Percentiles rank a stretch among this genome's conserved stretches.
phyloP scores from a whole-genome alignment of 2,888 invertebrate genomes.

The Achlya flavicornis region DNA sequence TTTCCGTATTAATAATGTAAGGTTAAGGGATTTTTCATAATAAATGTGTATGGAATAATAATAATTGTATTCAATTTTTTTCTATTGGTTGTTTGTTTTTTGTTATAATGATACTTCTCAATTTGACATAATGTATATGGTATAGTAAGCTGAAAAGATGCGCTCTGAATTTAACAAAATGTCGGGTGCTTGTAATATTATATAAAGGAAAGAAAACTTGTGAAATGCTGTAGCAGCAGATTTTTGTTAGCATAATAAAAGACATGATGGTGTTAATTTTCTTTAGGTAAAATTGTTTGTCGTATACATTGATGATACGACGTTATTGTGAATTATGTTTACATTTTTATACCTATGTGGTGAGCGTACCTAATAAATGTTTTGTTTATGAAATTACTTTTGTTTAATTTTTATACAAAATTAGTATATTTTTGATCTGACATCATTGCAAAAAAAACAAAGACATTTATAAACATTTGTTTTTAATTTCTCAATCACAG shows the following conservation, averaged over 20 bases:
- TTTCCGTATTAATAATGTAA: neutral
- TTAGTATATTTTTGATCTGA: neutral
- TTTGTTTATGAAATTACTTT: slow-evolving; percentile 42
- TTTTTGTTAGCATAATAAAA: no score
- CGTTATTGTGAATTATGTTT: slow-evolving; percentile 33
- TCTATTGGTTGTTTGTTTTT: neutral
- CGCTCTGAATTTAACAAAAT: no score
- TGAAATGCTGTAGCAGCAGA: no score
- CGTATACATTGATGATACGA: no score
- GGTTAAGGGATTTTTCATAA: neutral
- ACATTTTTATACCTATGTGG: slow-evolving; percentile 38
- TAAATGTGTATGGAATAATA: neutral
- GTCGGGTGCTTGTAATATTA: no score
- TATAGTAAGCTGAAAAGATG: no score
- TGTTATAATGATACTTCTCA: neutral
- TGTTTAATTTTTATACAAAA: slow-evolving; percentile 24
- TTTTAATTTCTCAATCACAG: slow-evolving; percentile 23
- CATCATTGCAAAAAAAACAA: slow-evolving; percentile 4
- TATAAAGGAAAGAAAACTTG: no score
- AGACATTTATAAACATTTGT: slow-evolving; percentile 16
- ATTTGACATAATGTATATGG: no score
- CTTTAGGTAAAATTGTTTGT: no score
- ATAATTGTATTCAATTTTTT: neutral
- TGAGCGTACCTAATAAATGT: slow-evolving; percentile 21
- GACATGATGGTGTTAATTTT: no score